Conservation (phyloP, 2,797 vertebrate genomes). For the Uromys caudimaculatus region DNA sequence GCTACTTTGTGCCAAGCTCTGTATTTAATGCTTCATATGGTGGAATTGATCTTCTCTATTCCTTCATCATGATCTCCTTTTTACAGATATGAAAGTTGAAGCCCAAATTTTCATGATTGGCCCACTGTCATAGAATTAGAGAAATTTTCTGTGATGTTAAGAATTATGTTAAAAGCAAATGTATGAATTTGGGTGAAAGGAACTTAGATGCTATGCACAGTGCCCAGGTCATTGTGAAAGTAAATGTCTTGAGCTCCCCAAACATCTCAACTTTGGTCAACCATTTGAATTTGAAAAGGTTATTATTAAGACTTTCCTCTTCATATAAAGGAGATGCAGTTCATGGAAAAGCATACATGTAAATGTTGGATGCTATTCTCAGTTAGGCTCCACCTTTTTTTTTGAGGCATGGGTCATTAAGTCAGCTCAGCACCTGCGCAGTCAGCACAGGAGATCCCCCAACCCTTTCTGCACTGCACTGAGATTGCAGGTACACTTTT, state of each 20-base stretch:
- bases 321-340: neutral
- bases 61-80: neutral
- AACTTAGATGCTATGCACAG: neutral
- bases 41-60: neutral
- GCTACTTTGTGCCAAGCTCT: neutral
- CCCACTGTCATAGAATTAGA: neutral
- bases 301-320: neutral
- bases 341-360: neutral
- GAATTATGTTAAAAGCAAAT: neutral
- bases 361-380: neutral
- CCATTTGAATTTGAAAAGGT: neutral
- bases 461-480: neutral
- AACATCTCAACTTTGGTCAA: neutral
- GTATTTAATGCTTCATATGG: neutral
- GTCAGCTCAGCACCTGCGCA: neutral
- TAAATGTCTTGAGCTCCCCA: neutral
- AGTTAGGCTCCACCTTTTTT: neutral
- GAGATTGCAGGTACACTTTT: too few relatives aligned
- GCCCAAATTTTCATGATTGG: neutral
- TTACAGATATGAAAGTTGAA: neutral
- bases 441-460: fast-evolving
- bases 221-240: neutral
- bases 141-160: too few relatives aligned
- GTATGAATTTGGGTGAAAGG: neutral
- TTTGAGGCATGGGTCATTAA: neutral